Conservation (phyloP, 2,113 vertebrate genomes). For the Circaetus cinerascens region DNA sequence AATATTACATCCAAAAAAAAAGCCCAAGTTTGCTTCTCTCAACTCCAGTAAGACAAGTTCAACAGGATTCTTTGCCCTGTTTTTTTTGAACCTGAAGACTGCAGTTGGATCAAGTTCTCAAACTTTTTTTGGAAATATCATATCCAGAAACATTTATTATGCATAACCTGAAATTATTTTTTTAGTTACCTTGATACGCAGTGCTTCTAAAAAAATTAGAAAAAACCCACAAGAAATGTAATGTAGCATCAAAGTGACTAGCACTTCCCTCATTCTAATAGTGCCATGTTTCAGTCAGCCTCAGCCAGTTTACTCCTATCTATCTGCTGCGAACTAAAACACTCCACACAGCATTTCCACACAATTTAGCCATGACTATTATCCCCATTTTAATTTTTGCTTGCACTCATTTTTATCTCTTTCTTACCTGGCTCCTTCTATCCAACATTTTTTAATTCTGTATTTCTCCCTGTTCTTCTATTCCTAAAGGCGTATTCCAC, state of each 20-base stretch:
- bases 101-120: not conserved
- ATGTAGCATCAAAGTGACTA: not conserved
- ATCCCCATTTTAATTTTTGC: not conserved
- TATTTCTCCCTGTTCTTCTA: not conserved
- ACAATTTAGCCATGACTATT: not conserved
- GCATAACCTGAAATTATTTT: not conserved
- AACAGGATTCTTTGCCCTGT: not conserved
- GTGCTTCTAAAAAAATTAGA: not conserved
- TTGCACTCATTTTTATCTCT: not conserved
- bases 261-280: not conserved
- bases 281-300: not conserved
- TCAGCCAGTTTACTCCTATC: not conserved
- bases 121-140: not conserved
- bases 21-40: not conserved
- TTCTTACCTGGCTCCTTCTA: not conserved
- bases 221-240: rapidly evolving
- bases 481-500: not conserved
- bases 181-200: not conserved
- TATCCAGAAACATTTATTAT: not conserved
- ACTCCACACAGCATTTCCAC: not conserved
- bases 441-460: not conserved
- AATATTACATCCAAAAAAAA: not conserved
- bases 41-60: not conserved
- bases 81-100: not conserved
- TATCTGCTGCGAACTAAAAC: not conserved